A percentile compares a stretch with the other conserved stretches of the same genome.
phyloP scores from a whole-genome alignment of 2,888 invertebrate species.

The Laothoe populi region DNA sequence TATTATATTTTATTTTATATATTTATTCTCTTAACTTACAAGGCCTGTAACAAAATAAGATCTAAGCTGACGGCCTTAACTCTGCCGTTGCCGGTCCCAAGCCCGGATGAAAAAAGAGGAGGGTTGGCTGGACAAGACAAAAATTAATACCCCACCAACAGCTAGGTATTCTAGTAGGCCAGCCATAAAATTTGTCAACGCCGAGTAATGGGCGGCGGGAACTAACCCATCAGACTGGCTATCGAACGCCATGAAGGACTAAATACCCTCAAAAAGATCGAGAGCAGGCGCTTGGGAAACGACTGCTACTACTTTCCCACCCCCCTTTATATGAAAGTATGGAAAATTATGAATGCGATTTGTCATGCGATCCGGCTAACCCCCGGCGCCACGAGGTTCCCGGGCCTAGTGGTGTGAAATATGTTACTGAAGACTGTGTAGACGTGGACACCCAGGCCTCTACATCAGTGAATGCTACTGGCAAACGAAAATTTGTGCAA shows the following conservation, averaged over 20 bases:
- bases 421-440: too few relatives aligned
- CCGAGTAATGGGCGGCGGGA: neutral
- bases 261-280: neutral
- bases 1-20: too few relatives aligned
- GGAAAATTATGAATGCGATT: neutral
- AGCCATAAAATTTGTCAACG: neutral
- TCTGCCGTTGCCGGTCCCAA: too few relatives aligned
- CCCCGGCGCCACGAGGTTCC: conserved; percentile 37
- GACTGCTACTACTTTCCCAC: neutral
- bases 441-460: conserved; percentile 33
- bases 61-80: too few relatives aligned
- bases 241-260: neutral
- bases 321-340: neutral
- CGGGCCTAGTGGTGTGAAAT: conserved; percentile 37
- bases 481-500: neutral
- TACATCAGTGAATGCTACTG: neutral
- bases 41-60: too few relatives aligned
- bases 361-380: conserved; percentile 41
- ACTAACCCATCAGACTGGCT: neutral
- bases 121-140: too few relatives aligned
- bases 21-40: too few relatives aligned
- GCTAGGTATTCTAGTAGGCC: too few relatives aligned
- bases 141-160: too few relatives aligned
- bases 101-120: too few relatives aligned
- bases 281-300: neutral